These are phyloP conservation scores for Coreoperca whiteheadi DNA, from an alignment of 2,113 vertebrate genomes.

Conservation along the genomic window DNA sequence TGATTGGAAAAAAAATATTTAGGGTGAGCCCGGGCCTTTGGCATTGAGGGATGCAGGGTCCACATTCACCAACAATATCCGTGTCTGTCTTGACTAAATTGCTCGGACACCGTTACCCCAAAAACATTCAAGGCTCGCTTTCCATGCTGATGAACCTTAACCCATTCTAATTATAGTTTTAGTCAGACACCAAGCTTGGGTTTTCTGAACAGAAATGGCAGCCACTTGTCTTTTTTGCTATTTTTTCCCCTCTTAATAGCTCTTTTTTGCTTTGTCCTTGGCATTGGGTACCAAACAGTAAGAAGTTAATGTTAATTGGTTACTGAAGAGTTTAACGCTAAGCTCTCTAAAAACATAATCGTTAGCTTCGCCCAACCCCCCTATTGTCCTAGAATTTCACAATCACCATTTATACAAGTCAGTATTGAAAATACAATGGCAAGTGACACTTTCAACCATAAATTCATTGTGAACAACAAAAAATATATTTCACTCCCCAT, in stretches of 20 bases:
- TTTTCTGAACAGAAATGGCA: conserved; percentile 60
- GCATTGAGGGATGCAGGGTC: conserved; percentile 73
- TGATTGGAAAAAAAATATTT: conserved; percentile 20
- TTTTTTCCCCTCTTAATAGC: conserved; percentile 2
- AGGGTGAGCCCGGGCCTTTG: conserved; percentile 76
- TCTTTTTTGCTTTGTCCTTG: conserved; percentile 66
- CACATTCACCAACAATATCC: conserved; percentile 70
- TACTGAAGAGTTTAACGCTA: conserved; percentile 55
- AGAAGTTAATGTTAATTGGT: conserved; percentile 56
- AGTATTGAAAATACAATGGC: conserved; percentile 78
- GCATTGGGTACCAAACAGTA: conserved; percentile 64
- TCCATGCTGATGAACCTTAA: conserved; percentile 63
- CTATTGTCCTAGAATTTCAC: conserved; percentile 56
- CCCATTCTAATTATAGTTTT: conserved; percentile 18
- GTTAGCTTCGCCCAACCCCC: background rate
- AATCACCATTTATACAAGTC: conserved; percentile 71
- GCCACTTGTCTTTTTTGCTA: conserved; percentile 7
- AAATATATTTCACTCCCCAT: conserved; percentile 65
- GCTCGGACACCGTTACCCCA: conserved; percentile 64
- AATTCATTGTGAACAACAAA: conserved; percentile 68
- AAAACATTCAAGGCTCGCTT: conserved; percentile 79
- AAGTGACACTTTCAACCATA: conserved; percentile 70
- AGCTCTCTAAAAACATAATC: conserved; percentile 57
- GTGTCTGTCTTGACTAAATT: conserved; percentile 45
- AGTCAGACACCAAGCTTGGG: conserved; percentile 32